A percentile compares a stretch with the other conserved stretches of the same genome.
Conservation (phyloP, 2,797 vertebrate genomes). For the Alauda arvensis region DNA sequence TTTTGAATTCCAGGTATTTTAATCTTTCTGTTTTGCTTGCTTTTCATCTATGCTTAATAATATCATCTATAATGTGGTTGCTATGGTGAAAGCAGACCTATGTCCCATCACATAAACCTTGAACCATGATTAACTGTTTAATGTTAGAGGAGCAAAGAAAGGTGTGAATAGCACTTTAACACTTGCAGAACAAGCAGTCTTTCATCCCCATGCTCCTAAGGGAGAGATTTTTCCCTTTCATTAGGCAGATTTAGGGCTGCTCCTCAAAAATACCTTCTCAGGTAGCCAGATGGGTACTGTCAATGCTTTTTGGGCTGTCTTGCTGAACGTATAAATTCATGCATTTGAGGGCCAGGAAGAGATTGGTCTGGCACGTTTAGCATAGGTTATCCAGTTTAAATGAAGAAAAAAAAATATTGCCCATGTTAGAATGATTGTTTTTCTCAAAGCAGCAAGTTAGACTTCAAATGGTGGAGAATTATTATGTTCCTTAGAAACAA, state of each 20-base stretch:
- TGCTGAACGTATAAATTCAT: neutral
- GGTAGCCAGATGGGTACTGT: neutral
- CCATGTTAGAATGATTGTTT: neutral
- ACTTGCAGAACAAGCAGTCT: neutral
- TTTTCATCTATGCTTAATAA: slow-evolving; percentile 34
- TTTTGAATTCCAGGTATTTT: slow-evolving; percentile 37
- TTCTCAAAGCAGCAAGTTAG: neutral
- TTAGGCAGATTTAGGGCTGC: neutral
- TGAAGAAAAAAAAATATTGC: neutral
- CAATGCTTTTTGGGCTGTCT: neutral
- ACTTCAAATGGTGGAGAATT: neutral
- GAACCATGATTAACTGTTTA: slow-evolving; percentile 9
- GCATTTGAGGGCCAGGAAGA: neutral
- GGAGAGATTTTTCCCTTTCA: neutral
- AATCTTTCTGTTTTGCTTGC: slow-evolving; percentile 23
- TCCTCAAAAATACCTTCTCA: neutral
- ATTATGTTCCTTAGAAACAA: neutral
- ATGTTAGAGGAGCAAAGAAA: slow-evolving; percentile 1
- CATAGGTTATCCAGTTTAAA: neutral
- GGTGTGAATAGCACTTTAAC: neutral
- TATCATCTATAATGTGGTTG: slow-evolving; percentile 10
- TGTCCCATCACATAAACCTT: neutral
- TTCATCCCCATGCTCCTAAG: neutral
- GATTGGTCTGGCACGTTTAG: neutral
- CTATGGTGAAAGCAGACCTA: slow-evolving; percentile 28